Evolutionary conservation across 2,888 invertebrate species (phyloP), one percentile per base, ranked within the genome.

Genomic region (Elysia crispata): DNA sequence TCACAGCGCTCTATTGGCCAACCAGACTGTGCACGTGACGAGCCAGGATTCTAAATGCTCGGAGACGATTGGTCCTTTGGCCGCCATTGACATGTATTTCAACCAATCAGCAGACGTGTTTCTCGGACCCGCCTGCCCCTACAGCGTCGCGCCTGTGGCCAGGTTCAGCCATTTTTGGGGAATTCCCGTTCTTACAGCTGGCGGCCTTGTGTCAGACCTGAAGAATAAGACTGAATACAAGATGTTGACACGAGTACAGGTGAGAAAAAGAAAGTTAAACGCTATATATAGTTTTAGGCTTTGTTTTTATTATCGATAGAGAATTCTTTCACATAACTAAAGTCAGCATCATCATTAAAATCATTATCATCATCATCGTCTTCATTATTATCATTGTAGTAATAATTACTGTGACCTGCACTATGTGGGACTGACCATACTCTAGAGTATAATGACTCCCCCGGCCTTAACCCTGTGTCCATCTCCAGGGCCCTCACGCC

Each of bases 101-200:
- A 83, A 88, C 25, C 82, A 86, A 30, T 77, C 79, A 18, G 89
- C 89, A 0, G 82, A 90, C 76, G 89, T 91, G 5, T 91, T 92
- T 79, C 72, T 92, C 3, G 91, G 91, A 0, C 91, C 91, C 0
- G 88, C 87, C 18, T 91, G 91, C 77, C 89, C 88, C 74, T 91
- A 97, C 69, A 97, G 97, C 0, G 92, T 97, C 87, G 97, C 97
- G 89, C 97, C 97, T 0, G 96, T 97, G 0, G 97, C 97, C 3
- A 93, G 97, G 82, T 94, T 97, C 79, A 96, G 97, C 0, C 96
- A 96, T 1, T 96, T 96, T 90, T 97, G 97, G 97, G 82, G 80
- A 28, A 95, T 96, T 0, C 97, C 97, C 0, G 96, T 97, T 85
- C 96, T 97, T 86, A 97, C 97, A n/a, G 88, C 89, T 1, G 91